Conservation (phyloP, 2,888 invertebrate genomes). For the Coelinius sp. region DNA sequence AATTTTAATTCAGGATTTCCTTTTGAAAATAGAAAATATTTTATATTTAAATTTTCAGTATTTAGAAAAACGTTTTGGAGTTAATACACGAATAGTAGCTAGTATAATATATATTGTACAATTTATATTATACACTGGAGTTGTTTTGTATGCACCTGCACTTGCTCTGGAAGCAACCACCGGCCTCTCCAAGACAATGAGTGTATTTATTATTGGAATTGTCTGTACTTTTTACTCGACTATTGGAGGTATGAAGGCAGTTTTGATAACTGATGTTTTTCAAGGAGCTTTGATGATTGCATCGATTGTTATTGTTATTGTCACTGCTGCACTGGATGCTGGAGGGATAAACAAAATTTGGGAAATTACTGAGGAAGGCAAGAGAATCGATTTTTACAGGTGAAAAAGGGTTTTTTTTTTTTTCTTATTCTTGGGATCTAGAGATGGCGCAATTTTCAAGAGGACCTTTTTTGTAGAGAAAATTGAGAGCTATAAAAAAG, state of each 20-base stretch:
- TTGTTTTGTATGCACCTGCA: constrained; percentile 93
- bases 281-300: constrained; percentile 87
- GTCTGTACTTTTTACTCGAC: constrained; percentile 90
- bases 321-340: constrained; percentile 79
- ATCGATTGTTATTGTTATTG: constrained; percentile 83
- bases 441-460: no score
- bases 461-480: no score
- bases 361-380: constrained; percentile 77
- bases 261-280: constrained; percentile 87
- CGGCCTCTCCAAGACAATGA: constrained; percentile 80
- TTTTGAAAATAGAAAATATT: neutral
- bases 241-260: constrained; percentile 91
- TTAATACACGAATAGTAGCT: constrained; percentile 80
- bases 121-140: constrained; percentile 91
- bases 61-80: constrained; percentile 87
- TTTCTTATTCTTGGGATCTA: neutral
- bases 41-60: constrained; percentile 75
- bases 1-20: neutral
- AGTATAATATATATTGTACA: constrained; percentile 89
- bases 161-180: constrained; percentile 89
- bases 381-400: constrained; percentile 81
- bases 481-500: no score
- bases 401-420: constrained; percentile 61
- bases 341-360: constrained; percentile 82
- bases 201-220: constrained; percentile 80